Conservation (phyloP, 1,140 invertebrate species). For the Sycobia sp. region DNA sequence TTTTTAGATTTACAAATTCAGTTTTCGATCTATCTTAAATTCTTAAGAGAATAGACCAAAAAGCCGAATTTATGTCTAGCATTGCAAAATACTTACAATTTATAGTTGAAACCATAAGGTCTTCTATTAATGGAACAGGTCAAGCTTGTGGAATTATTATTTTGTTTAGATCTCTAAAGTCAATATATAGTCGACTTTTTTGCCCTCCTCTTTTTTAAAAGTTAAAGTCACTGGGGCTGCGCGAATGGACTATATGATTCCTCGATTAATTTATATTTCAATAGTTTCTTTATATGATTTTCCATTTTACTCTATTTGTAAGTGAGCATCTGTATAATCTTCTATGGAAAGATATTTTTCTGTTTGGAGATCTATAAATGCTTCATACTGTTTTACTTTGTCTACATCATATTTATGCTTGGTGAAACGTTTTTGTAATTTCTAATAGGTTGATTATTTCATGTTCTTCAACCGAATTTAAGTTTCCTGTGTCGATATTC, state of each 20-base stretch:
- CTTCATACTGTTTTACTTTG: too few relatives aligned
- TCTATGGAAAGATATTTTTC: too few relatives aligned
- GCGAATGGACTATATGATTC: constrained; percentile 8
- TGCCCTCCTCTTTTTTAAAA: not conserved
- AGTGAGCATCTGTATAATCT: too few relatives aligned
- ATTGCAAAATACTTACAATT: not conserved
- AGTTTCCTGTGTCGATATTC: too few relatives aligned
- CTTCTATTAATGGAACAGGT: not conserved
- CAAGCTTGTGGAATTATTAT: not conserved
- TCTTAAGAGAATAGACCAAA: constrained; percentile 1
- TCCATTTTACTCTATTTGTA: too few relatives aligned
- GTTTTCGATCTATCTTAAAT: constrained; percentile 40
- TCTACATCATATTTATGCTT: too few relatives aligned
- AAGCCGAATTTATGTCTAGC: constrained; percentile 9
- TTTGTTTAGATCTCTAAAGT: constrained; percentile 9
- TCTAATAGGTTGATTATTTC: too few relatives aligned
- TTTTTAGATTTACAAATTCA: constrained; percentile 42
- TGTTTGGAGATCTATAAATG: too few relatives aligned
- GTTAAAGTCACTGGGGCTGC: constrained; percentile 3
- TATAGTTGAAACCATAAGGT: not conserved
- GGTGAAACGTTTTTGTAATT: too few relatives aligned
- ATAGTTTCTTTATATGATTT: too few relatives aligned
- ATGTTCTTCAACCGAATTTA: too few relatives aligned
- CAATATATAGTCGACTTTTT: constrained; percentile 2
- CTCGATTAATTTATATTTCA: too few relatives aligned